A percentile compares a stretch with the other conserved stretches of the same genome.
Conservation (phyloP, 2,113 vertebrate species). For the Nerophis ophidion region DNA sequence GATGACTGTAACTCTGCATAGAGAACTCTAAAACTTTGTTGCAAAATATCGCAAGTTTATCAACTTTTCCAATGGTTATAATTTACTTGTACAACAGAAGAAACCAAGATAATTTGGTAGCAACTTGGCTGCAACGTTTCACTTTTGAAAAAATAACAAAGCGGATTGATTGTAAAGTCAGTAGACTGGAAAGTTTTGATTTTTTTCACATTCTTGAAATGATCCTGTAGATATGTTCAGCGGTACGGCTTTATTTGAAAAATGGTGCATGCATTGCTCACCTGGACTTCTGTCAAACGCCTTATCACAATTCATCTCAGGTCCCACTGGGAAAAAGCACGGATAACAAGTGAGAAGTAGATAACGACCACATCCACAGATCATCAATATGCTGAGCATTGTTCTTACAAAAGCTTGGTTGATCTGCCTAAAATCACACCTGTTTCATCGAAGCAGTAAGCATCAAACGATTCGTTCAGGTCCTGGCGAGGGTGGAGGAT, state of each 20-base stretch:
- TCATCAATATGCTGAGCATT: neutral
- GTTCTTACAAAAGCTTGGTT: accelerated
- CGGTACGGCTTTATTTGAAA: neutral
- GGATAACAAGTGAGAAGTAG: constrained; percentile 2
- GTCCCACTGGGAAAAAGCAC: constrained; percentile 17
- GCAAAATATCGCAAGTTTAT: too few relatives aligned
- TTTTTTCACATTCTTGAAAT: neutral
- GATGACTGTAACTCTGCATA: too few relatives aligned
- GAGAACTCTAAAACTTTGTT: too few relatives aligned
- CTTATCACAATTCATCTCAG: neutral
- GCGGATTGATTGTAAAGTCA: neutral
- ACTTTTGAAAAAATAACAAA: neutral
- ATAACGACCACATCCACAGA: neutral
- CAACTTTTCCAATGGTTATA: too few relatives aligned
- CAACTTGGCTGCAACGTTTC: neutral
- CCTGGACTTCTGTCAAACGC: neutral
- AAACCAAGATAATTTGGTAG: neutral
- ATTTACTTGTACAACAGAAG: too few relatives aligned
- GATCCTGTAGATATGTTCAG: neutral
- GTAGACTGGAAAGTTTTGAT: neutral
- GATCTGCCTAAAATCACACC: constrained; percentile 63
- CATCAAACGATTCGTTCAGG: constrained; percentile 58
- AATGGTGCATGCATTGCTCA: constrained; percentile 18
- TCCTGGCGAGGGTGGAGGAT: constrained; percentile 14
- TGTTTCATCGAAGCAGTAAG: constrained; percentile 78